Base-by-base conservation (phyloP, 2,888 invertebrate species). In the Nasonovia ribisnigri region DNA sequence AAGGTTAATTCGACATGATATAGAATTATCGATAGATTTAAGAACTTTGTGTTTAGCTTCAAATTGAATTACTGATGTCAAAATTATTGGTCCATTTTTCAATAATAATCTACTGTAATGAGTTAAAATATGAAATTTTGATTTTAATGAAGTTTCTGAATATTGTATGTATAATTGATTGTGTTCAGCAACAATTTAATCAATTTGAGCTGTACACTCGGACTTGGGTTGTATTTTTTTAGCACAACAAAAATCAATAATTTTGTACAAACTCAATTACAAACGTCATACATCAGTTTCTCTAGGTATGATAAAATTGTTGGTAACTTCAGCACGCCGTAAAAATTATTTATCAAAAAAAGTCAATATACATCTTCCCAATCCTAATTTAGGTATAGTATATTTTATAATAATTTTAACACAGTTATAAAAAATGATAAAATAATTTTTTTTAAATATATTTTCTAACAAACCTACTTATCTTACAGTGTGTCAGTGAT, bases 271-370 rank as follows among this genome's bases (percentile, higher is more conserved):
- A 46, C 92, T 86, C 91, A 94, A 94, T 88, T 94, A 94, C 16
- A 95, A 67, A 77, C 90, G n/a, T 95, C 95, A 95, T 42, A 93
- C 84, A 90, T 94, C 88, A 94, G 94, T 84, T 36, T 91, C 92
- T 46, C 48, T 67, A 46, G 95, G 94, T 48, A 95, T 77, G n/a
- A n/a, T n/a, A n/a, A n/a, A n/a, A n/a, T n/a, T n/a, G n/a, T n/a
- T n/a, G n/a, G n/a, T n/a, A n/a, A n/a, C n/a, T n/a, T n/a, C n/a
- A n/a, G n/a, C n/a, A n/a, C n/a, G n/a, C n/a, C n/a, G n/a, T n/a
- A n/a, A n/a, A n/a, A n/a, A n/a, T n/a, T n/a, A n/a, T n/a, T n/a
- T n/a, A n/a, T n/a, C n/a, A n/a, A n/a, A n/a, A n/a, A n/a, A n/a
- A n/a, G n/a, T n/a, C n/a, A n/a, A n/a, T n/a, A n/a, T n/a, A n/a